phyloP scores from a whole-genome alignment of 2,888 invertebrate genomes.

The Cheilosia grossa region DNA sequence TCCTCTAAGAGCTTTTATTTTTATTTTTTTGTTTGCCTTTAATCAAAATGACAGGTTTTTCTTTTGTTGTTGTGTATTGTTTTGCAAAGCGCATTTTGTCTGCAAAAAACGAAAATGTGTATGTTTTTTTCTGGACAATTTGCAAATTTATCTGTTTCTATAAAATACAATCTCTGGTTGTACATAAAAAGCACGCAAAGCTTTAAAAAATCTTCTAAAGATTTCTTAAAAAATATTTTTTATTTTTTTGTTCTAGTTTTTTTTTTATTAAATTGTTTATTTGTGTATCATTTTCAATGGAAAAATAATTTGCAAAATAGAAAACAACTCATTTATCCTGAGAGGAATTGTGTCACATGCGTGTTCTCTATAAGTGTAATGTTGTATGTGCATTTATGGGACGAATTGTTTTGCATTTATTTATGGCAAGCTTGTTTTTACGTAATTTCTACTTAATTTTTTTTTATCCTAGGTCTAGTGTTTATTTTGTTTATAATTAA shows the following conservation, averaged over 20 bases:
- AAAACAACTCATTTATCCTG: conserved; percentile 74
- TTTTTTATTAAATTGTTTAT: background rate
- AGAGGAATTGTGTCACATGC: conserved; percentile 71
- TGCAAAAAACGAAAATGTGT: conserved; percentile 41
- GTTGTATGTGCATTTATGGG: conserved; percentile 70
- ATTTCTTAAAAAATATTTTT: conserved; percentile 68
- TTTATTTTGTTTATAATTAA: conserved; percentile 43
- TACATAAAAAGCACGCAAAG: conserved; percentile 74
- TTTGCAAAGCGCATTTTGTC: conserved; percentile 27
- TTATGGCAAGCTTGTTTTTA: conserved; percentile 71
- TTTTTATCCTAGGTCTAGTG: conserved; percentile 45
- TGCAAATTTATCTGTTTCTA: conserved; percentile 54
- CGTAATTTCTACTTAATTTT: conserved; percentile 54
- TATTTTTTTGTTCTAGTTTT: conserved; percentile 19
- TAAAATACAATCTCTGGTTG: conserved; percentile 72
- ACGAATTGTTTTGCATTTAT: conserved; percentile 72
- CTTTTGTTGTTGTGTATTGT: conserved; percentile 15
- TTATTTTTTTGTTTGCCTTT: conserved; percentile 50
- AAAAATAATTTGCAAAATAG: conserved; percentile 73
- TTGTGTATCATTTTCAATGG: conserved; percentile 51
- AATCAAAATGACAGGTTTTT: conserved; percentile 38
- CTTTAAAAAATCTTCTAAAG: conserved; percentile 75
- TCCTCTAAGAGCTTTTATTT: conserved; percentile 67
- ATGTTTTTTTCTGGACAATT: conserved; percentile 65
- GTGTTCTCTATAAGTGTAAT: conserved; percentile 63